A percentile compares a stretch with the other conserved stretches of the same genome.
Evolutionary conservation across 2,888 invertebrate genomes (phyloP).

Genomic region (Eurois occulta): DNA sequence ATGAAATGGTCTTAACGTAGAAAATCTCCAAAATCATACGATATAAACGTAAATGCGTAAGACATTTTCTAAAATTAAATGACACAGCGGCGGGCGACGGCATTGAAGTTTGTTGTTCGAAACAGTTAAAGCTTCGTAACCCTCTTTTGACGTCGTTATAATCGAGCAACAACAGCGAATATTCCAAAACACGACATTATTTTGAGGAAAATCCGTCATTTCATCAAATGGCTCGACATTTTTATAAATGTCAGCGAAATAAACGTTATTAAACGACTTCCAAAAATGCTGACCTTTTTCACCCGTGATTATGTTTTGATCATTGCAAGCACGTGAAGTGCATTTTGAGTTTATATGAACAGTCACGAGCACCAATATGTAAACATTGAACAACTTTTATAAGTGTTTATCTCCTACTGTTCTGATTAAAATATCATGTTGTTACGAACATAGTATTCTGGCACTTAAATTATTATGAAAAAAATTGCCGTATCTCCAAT

Average conservation of each 20-base stretch:
- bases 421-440: too few species aligned
- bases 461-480: too few species aligned
- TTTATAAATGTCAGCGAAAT: conserved; percentile 49
- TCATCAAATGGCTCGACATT: conserved; percentile 48
- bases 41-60: background rate
- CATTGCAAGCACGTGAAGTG: background rate
- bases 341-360: too few species aligned
- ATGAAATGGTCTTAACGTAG: background rate
- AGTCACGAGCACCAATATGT: too few species aligned
- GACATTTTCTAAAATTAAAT: background rate
- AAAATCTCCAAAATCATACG: background rate
- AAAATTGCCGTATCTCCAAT: too few species aligned
- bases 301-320: conserved; percentile 8
- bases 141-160: conserved; percentile 7
- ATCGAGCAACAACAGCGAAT: conserved; percentile 36
- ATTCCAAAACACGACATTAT: conserved; percentile 35
- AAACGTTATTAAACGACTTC: conserved; percentile 46
- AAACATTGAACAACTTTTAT: too few species aligned
- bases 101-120: conserved; percentile 23
- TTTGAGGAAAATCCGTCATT: conserved; percentile 59
- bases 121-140: conserved; percentile 15
- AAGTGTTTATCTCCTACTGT: too few species aligned
- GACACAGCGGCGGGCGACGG: background rate
- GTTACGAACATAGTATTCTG: too few species aligned
- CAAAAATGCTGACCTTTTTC: conserved; percentile 27